A percentile compares a stretch with the other conserved stretches of the same genome.
Conservation (phyloP, 2,888 invertebrate genomes). For the Aradus depressus region DNA sequence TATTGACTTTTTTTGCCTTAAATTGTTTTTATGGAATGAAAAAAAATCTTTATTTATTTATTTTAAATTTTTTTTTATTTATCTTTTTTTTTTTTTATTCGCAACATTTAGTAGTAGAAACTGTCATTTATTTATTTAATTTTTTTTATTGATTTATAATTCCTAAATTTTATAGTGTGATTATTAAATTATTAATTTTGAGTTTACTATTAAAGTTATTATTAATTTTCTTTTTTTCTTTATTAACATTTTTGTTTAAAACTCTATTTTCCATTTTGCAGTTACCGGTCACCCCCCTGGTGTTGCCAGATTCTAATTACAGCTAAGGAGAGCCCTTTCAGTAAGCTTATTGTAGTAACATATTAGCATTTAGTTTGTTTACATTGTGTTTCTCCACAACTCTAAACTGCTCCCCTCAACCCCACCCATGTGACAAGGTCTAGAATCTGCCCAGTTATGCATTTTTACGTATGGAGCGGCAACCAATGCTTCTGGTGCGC, state of each 20-base stretch:
- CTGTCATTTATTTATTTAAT: conserved; percentile 20
- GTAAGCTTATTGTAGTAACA: no score
- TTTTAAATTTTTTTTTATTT: no score
- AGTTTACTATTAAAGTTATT: conserved; percentile 12
- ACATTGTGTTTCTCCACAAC: no score
- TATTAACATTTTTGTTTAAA: conserved; percentile 13
- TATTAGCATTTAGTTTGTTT: no score
- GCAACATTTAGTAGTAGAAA: conserved; percentile 25
- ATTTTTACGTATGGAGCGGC: no score
- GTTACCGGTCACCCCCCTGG: conserved; percentile 99
- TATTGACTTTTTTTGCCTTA: conserved; percentile 25
- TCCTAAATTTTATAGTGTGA: conserved; percentile 1
- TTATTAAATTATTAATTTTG: conserved; percentile 8
- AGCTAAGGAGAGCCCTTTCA: conserved; percentile 17
- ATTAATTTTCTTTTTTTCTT: conserved; percentile 11
- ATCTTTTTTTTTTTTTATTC: conserved; percentile 19
- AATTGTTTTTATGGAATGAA: conserved; percentile 23
- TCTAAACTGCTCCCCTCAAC: no score
- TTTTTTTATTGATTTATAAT: conserved; percentile 8
- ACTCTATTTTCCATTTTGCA: conserved; percentile 45
- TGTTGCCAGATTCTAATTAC: conserved; percentile 99
- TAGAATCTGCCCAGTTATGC: no score
- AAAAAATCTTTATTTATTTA: no score
- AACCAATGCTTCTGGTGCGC: no score
- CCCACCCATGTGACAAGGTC: no score